Base-by-base conservation (phyloP, 2,888 invertebrate genomes). In the Drosophila mulleri region DNA sequence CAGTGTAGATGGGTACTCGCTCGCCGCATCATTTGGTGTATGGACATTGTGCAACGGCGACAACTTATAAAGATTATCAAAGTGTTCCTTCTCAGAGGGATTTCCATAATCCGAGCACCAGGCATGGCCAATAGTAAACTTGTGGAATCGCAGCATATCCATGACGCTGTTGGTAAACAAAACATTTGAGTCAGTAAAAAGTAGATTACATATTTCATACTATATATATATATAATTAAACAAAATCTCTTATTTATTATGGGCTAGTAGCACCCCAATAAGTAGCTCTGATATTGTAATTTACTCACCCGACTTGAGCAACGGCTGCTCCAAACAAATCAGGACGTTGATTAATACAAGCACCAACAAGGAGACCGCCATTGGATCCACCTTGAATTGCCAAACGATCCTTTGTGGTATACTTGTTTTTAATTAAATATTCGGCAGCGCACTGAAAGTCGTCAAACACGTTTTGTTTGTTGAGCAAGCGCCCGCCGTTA, bases 141-240 rank as follows among this genome's bases (percentile, higher is more conserved):
- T 98, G 93, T 99, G 98, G 94, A 97, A 99, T 64, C 98, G 95
- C 72, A 99, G 94, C 98, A 99, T 98, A 93, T 99, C 99, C 94
- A 99, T 94, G 2, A 99, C 99, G 16, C 98, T 98, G 93, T 59
- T 91, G 91, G 72, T 3, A 37, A 20, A 37, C 9, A 47, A 9
- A 18, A 41, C 12, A 26, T 39, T 14, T 35, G 35, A 32, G 0
- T 18, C 0, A 32, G 18, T 37, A n/a, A 20, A 50, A 50, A 50
- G 35, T 14, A 14, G 16, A 26, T 42, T 42, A 41, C n/a, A 3
- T 1, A 9, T 42, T 9, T 42, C 9, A 11, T 41, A 41, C 35
- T 11, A 11, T 35, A 35, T 11, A 0, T 35, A 2, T 35, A 35
- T 29, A 2, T 29, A 29, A 6, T 0, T 26, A 26, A 26, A 26